Evolutionary conservation across 2,113 vertebrate species (phyloP).

Genomic region (Lepus americanus): DNA sequence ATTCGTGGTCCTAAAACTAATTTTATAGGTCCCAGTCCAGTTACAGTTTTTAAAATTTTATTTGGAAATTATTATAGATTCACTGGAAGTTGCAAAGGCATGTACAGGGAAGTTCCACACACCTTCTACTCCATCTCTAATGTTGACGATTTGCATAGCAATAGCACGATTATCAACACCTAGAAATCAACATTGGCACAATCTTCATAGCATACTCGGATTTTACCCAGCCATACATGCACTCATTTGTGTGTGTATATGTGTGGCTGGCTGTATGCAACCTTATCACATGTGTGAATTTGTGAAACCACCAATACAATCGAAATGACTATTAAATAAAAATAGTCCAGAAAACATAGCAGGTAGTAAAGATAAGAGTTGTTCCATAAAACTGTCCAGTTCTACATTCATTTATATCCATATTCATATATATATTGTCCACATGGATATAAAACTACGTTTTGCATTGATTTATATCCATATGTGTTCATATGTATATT

Average conservation of each 20-base stretch:
- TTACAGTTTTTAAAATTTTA: background rate
- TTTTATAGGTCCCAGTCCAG: background rate
- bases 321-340: conserved; percentile 45
- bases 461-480: background rate
- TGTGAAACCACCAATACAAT: background rate
- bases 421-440: background rate
- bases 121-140: background rate
- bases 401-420: conserved; percentile 14
- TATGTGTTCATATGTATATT: background rate
- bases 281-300: background rate
- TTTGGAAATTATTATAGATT: conserved; percentile 9
- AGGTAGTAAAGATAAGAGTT: conserved; percentile 10
- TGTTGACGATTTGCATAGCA: background rate
- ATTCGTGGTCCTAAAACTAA: background rate
- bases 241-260: background rate
- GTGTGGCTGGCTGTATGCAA: background rate
- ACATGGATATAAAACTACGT: background rate
- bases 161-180: background rate
- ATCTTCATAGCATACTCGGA: background rate
- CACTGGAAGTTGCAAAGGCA: conserved; percentile 47
- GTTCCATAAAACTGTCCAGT: conserved; percentile 14
- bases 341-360: background rate
- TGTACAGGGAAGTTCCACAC: fast-evolving
- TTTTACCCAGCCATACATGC: background rate
- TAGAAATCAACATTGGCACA: background rate